Evolutionary conservation across 2,113 vertebrate genomes (phyloP), one percentile per base, ranked within the genome.

Genomic region (Catharus fuscescens): DNA sequence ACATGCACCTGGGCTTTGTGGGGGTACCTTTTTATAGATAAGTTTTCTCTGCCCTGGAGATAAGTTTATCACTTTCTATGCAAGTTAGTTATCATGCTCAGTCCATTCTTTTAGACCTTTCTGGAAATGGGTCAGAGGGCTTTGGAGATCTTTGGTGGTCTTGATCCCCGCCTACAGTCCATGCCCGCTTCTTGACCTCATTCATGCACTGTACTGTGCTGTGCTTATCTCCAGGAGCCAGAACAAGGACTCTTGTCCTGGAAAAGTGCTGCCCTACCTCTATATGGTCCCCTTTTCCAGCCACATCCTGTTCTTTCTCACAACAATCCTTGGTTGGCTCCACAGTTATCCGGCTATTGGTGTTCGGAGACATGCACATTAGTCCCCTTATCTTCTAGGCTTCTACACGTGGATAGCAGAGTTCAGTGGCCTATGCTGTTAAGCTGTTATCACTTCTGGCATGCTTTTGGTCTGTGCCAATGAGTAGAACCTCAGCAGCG

Each of bases 261-360:
- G 69, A 29, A 81, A 54, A 76, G 29, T 54, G 29, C 29, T 76
- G 54, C 62, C n/a, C 25, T 69, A 26, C n/a, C 47, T 82, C 62
- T 14, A 0, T 13, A 31, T 23, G 70, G 54, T 47, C 47, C 38
- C 40, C 29, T 76, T 82, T 62, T 82, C 38, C 47, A 61, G 62
- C 79, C 62, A 82, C 70, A 69, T 82, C 54, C 78, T 61, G 61
- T 82, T 76, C 70, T 76, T 82, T 82, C 78, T 67, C 62, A 54
- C 47, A 67, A 31, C 69, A 82, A 3, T 67, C 70, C 53, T 74
- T 54, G 53, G 45, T 9, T 74, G 47, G 53, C 79, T 67, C n/a
- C 70, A 47, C 54, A 61, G 47, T 53, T 76, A 69, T 31, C 54
- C 0, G 4, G 29, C 47, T 40, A 10, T 26, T 45, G 29, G 79